Percentiles rank a stretch among this genome's conserved stretches.
Evolutionary conservation across 2,888 invertebrate species (phyloP).

Genomic region (Chaitophorus viminalis): DNA sequence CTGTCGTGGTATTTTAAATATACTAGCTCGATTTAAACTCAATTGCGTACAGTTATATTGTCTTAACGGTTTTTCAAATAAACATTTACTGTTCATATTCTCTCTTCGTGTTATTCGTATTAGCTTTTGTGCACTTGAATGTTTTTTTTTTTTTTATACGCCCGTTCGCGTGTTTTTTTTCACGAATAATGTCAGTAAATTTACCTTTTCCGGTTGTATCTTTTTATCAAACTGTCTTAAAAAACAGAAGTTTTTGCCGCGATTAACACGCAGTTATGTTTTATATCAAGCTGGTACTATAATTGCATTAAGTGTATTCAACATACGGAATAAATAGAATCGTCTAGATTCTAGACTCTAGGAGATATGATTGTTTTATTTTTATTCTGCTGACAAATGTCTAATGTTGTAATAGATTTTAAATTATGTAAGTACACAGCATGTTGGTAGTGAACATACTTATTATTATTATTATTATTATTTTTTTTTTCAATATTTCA

Average conservation of each 20-base stretch:
- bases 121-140: background rate
- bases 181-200: background rate
- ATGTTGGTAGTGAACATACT: background rate
- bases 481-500: background rate
- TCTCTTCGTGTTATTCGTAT: background rate
- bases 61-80: background rate
- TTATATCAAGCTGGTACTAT: slow-evolving; percentile 24
- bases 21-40: background rate
- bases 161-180: background rate
- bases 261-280: background rate
- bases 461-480: no score
- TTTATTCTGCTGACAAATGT: background rate
- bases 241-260: background rate
- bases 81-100: background rate
- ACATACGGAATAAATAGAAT: background rate
- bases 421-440: background rate
- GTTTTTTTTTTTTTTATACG: background rate
- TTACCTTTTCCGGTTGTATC: background rate
- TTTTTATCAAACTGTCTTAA: background rate
- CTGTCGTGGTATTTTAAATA: background rate
- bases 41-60: background rate
- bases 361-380: background rate
- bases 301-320: slow-evolving; percentile 4
- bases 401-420: background rate
- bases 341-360: slow-evolving; percentile 7